Evolutionary conservation across 2,888 invertebrate genomes (phyloP).

Genomic region (Adelognathus sp.): DNA sequence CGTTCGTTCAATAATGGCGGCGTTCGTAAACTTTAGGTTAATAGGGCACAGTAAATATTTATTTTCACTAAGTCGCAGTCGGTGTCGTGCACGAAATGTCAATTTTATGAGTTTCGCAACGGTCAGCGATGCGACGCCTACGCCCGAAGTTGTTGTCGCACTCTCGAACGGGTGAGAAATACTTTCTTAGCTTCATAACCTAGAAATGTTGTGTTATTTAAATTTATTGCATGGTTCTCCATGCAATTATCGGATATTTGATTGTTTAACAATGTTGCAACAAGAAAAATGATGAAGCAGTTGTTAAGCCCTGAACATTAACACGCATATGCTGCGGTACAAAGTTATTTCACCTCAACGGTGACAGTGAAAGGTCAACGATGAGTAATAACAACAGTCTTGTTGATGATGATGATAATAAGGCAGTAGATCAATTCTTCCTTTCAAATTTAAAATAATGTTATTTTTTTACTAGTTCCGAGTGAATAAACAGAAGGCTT

Average conservation of each 20-base stretch:
- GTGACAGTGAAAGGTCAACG: too few species aligned
- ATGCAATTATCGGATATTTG: not conserved
- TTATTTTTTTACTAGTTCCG: too few species aligned
- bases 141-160: slow-evolving; percentile 71
- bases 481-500: too few species aligned
- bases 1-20: slow-evolving; percentile 63
- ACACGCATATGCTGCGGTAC: too few species aligned
- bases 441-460: too few species aligned
- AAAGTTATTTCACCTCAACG: too few species aligned
- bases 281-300: too few species aligned
- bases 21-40: slow-evolving; percentile 65
- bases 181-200: slow-evolving; percentile 17
- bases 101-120: slow-evolving; percentile 15
- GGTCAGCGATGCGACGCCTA: not conserved
- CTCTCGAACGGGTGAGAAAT: slow-evolving; percentile 85
- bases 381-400: too few species aligned
- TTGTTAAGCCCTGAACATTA: too few species aligned
- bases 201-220: slow-evolving; percentile 51
- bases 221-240: not conserved
- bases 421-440: too few species aligned
- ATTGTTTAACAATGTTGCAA: not conserved
- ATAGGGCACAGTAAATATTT: slow-evolving; percentile 58
- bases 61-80: slow-evolving; percentile 47
- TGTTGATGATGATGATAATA: too few species aligned
- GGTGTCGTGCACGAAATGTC: slow-evolving; percentile 41